Percentiles rank a stretch among this genome's conserved stretches.
phyloP scores from a whole-genome alignment of 1,140 invertebrate species.

The Rhopalosiphum padi region DNA sequence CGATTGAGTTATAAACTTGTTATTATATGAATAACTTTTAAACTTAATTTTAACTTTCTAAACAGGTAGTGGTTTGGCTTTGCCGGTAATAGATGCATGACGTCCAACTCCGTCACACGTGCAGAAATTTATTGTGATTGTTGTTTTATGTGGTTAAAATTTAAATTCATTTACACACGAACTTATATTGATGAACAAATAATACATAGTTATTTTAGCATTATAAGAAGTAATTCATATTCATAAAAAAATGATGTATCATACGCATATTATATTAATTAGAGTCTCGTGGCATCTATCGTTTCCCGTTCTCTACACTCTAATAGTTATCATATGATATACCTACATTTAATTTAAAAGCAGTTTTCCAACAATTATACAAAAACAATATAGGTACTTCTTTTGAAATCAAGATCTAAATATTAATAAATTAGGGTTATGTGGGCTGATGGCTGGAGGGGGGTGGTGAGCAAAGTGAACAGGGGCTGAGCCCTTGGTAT shows the following conservation, averaged over 20 bases:
- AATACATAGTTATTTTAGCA: neutral
- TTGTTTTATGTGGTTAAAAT: neutral
- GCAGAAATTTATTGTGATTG: neutral
- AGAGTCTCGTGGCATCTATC: neutral
- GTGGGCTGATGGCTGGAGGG: no score
- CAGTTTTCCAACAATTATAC: no score
- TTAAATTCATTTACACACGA: neutral
- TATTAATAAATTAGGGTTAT: no score
- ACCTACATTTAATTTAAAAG: no score
- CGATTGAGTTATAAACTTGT: neutral
- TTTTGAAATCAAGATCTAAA: no score
- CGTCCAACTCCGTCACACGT: neutral
- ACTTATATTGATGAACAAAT: neutral
- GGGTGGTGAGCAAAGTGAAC: no score
- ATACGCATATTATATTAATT: neutral
- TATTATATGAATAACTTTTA: neutral
- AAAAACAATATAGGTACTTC: no score
- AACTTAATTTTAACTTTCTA: conserved; percentile 10
- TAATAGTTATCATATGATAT: neutral
- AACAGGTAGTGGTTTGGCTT: neutral
- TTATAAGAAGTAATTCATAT: neutral
- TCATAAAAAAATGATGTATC: neutral
- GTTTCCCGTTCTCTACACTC: neutral
- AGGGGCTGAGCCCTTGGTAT: no score
- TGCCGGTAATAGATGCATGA: neutral